A percentile compares a stretch with the other conserved stretches of the same genome.
Conservation (phyloP, 1,140 invertebrate species). For the Proctacanthus coquilletti region DNA sequence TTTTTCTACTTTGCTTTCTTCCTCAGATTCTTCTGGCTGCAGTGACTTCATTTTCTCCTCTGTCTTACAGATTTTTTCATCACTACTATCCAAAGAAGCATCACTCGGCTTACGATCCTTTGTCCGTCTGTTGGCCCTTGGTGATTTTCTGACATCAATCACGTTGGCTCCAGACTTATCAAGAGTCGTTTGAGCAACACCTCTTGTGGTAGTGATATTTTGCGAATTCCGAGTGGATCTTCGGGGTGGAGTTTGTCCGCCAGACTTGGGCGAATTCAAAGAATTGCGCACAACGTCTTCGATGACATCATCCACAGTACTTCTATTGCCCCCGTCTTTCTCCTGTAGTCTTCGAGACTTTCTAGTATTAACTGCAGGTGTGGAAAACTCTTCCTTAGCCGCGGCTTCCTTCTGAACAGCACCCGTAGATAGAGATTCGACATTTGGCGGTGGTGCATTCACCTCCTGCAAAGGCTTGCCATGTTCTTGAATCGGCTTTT, state of each 20-base stretch:
- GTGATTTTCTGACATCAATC: conserved; percentile 41
- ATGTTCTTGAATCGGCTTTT: conserved; percentile 3
- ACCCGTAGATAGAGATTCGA: neutral
- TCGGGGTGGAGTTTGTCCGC: conserved; percentile 21
- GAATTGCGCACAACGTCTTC: conserved; percentile 66
- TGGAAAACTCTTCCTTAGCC: conserved; percentile 45
- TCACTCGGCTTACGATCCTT: conserved; percentile 44
- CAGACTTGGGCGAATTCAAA: conserved; percentile 22
- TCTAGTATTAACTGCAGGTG: conserved; percentile 44
- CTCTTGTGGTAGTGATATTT: conserved; percentile 10
- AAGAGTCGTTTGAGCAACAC: too few relatives aligned
- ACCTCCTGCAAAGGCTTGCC: neutral
- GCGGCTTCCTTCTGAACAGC: conserved; percentile 20
- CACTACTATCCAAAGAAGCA: conserved; percentile 40
- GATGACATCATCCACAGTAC: conserved; percentile 67
- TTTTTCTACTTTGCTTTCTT: too few relatives aligned
- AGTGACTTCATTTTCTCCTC: conserved; percentile 7
- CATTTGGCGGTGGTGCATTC: conserved; percentile 5
- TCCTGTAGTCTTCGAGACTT: conserved; percentile 68
- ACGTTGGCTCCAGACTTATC: conserved; percentile 11
- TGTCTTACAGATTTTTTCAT: conserved; percentile 34
- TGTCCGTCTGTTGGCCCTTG: conserved; percentile 39
- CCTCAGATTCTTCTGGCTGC: too few relatives aligned
- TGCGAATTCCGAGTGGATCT: conserved; percentile 16
- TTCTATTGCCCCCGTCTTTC: conserved; percentile 50